Evolutionary conservation across 2,113 vertebrate species (phyloP), one percentile per base, ranked within the genome.

Genomic region (Asarcornis scutulata): DNA sequence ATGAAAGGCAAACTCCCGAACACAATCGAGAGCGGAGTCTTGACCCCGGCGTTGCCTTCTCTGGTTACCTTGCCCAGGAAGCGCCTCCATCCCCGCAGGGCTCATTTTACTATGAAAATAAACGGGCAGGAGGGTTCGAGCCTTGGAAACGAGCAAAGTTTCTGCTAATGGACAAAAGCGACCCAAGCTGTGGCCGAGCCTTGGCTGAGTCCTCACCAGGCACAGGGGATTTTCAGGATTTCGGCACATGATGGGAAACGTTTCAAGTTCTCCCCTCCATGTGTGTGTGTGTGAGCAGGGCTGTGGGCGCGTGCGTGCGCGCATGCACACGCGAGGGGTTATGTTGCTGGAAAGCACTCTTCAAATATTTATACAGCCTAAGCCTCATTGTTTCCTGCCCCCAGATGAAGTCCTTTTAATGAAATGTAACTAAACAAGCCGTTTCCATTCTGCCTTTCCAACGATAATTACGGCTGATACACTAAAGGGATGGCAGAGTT

Each of bases 151-250:
- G 53, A 80, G 83, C 58, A 78, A 44, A 90, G 31, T 17, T 81
- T 25, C 14, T 12, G 69, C 34, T 25, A 16, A 9, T 6, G 38
- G 29, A 46, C 67, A 58, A 58, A 58, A 13, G 32, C 48, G 5
- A 10, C 2, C 18, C 20, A 0, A 0, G 2, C 2, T 40, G 22
- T 59, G 0, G 0, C 58, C 17, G 36, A 3, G 17, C 48, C 62
- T 52, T 14, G 50, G 23, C 50, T 52, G 23, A 52, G 22, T 52
- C 50, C 2, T 1, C 9, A 0, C 5, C 1, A 0, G 67, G 52
- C 74, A 17, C 3, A 27, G n/a, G 38, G 69, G 7, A 3, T 40
- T 26, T 20, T n/a, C 20, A 27, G 13, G 59, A 3, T 32, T 89
- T 94, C 5, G 34, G 17, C 21, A 5, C 1, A 29, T 0, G 0